Evolutionary conservation across 2,888 invertebrate species (phyloP).

Genomic region (Acanthoscelides obtectus): DNA sequence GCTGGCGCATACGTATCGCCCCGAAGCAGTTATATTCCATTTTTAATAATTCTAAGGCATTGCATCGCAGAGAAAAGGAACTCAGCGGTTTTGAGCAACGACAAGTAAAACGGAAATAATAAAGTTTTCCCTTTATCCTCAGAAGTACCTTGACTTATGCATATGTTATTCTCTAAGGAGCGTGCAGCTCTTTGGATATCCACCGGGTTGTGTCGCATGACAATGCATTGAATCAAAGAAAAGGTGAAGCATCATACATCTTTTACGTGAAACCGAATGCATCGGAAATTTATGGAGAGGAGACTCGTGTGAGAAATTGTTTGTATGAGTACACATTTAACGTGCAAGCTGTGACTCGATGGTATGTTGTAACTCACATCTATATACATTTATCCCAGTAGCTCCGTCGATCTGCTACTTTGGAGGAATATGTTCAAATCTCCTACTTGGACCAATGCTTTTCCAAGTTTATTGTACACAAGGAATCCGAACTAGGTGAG

Average conservation of each 20-base stretch:
- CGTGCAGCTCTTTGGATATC: neutral
- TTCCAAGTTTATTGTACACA: no score
- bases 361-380: no score
- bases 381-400: no score
- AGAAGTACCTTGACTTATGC: neutral
- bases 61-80: neutral
- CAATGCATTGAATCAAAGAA: neutral
- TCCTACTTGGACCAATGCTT: no score
- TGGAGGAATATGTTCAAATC: no score
- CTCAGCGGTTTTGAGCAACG: neutral
- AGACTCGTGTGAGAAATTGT: no score
- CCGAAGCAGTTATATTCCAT: neutral
- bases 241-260: neutral
- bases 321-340: no score
- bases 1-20: neutral
- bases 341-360: no score
- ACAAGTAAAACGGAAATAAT: neutral
- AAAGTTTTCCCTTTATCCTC: neutral
- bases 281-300: no score
- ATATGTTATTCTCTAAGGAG: neutral
- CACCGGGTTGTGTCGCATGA: neutral
- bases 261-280: neutral
- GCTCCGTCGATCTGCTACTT: no score
- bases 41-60: neutral
- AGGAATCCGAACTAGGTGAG: no score